Evolutionary conservation across 2,113 vertebrate genomes (phyloP), one percentile per base, ranked within the genome.

Genomic region (Copsychus sechellarum): DNA sequence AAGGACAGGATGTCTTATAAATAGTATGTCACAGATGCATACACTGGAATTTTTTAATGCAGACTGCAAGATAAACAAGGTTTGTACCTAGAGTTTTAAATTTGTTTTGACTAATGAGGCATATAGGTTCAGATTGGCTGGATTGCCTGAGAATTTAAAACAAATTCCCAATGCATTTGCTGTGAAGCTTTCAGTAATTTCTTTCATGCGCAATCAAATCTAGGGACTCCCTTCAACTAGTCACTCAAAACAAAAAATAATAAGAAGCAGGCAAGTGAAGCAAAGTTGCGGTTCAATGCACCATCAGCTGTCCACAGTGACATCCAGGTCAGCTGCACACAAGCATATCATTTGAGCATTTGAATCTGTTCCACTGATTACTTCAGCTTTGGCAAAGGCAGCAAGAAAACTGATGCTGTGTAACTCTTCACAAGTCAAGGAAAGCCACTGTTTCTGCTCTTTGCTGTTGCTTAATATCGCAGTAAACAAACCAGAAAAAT

Each of bases 401-500:
- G 70, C 10, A 82, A 54, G 79, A 84, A 67, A 26, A 0, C 21
- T 40, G 56, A 16, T 51, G 48, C 50, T 57, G 8, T 57, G 21
- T 73, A 92, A 71, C 50, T 77, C 38, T 36, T 36, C 36, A 43
- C 21, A 58, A 69, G 83, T 81, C 65, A 93, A 82, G 50, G 48
- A 95, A 94, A 87, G 36, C 16, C 88, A 84, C 86, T 86, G 62
- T 80, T 92, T 85, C 65, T 81, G 24, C 42, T 79, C 34, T 86
- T 73, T 76, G 34, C 57, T 76, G 18, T 81, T 83, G 34, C 65
- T 90, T 90, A 65, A 94, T 78, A 40, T 74, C 60, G 64, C 61
- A 77, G 70, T 81, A 94, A 95, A 87, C n/a, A 84, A 96, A 82
- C 17, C 62, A 91, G 81, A 91, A 91, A 86, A 93, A 67, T 62